Evolutionary conservation across 2,888 invertebrate genomes (phyloP), one percentile per base, ranked within the genome.

Genomic region (Petrophora chlorosata): DNA sequence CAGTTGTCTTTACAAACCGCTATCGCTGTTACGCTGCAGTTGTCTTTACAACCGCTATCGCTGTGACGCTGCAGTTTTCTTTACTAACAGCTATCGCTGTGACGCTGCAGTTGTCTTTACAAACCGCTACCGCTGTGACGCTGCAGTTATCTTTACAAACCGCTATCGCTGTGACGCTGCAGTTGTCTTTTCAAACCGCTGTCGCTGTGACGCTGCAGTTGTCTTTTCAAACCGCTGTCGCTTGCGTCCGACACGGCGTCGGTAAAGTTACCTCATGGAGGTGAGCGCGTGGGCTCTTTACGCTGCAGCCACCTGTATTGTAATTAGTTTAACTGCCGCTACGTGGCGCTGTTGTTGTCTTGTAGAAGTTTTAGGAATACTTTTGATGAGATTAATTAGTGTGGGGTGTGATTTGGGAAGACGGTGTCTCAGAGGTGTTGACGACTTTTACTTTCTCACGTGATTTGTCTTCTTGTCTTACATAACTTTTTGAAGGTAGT

Each of bases 291-390:
- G 75, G 77, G 82, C 82, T 82, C 79, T 76, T 79, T 77, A 77
- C 74, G 82, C 69, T 77, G 76, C 82, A 77, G 66, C 75, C 81
- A 83, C 83, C 86, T 85, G 82, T 85, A 85, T 81, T 82, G 79
- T 85, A 85, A 87, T 87, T 85, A 86, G 79, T 84, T 83, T 75
- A 81, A 79, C 82, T 75, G 75, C 67, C 61, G 48, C 59, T 67
- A 73, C 73, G 78, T 74, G 75, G 53, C 44, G 36, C 43, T 29
- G 35, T 34, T 50, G 40, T 28, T 42, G 50, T 56, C 56, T 56
- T 49, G 32, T 12, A 8, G 3, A 32, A 36, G 10, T 45, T 42
- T 30, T 9, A 5, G 26, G 9, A 30, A 43, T 34, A 50, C 50
- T 40, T 50, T 32, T 17, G 3, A 39, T 30, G 14, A 39, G 39